Evolutionary conservation across 2,888 invertebrate genomes (phyloP), one percentile per base, ranked within the genome.

Genomic region (Pegoplata infirma): DNA sequence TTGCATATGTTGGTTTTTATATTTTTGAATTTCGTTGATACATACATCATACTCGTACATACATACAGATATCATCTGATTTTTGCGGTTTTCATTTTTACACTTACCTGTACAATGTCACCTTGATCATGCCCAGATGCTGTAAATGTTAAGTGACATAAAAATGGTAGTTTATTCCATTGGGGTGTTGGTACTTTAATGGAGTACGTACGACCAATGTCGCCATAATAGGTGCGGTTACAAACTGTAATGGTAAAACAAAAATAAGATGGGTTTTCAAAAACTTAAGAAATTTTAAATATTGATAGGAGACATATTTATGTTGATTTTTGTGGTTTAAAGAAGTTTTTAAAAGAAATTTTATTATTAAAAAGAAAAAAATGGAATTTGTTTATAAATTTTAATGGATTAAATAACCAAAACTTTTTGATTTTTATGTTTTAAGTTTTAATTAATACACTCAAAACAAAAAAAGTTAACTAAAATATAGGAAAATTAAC

Each of bases 161-260:
- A 92, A 90, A 96, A 96, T 36, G 97, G 97, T 85, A 96, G 92
- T 83, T 95, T 92, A 85, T 94, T 93, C 88, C 94, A 93, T 82
- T 91, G 90, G 63, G 95, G 93, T 84, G 94, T 93, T 83, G 93
- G 92, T 86, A 96, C 92, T 83, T 92, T 93, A 88, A 97, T 91
- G 85, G 94, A 93, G 91, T 95, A 96, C 63, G 94, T 95, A 86
- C 93, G 93, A 83, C 96, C 96, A 83, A 94, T 93, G 86, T 94
- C 95, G 10, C 97, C 97, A 90, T 96, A 96, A 90, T 96, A 97
- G 63, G 97, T 97, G 86, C 96, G 93, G 91, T 97, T 97, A 91
- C 97, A 97, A 81, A 94, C 94, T 93, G 84, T 69, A 81, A 79
- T 76, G 71, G 21, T n/a, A n/a, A 72, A 32, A 76, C 36, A 78